These are phyloP conservation scores for Danio aesculapii DNA, from an alignment of 2,797 vertebrate species.

Conservation along the genomic window DNA sequence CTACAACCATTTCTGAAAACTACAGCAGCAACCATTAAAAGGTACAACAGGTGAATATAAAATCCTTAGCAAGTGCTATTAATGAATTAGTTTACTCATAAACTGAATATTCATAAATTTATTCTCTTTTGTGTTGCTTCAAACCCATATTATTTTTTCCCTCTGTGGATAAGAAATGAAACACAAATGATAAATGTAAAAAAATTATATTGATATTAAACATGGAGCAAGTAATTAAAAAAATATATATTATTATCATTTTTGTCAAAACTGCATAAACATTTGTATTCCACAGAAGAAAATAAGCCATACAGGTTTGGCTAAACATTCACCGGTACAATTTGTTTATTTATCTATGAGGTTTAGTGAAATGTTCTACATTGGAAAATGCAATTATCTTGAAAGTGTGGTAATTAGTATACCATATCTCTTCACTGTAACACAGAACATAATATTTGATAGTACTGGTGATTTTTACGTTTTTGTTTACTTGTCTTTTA, in stretches of 20 bases:
- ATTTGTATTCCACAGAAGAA: neutral
- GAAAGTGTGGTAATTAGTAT: conserved; percentile 42
- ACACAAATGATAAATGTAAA: neutral
- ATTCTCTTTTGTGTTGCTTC: neutral
- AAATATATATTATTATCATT: too few relatives aligned
- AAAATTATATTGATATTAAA: too few relatives aligned
- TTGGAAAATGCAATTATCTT: conserved; percentile 65
- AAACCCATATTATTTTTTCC: neutral
- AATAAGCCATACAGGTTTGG: neutral
- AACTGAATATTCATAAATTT: neutral
- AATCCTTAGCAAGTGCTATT: neutral
- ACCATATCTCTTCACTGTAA: conserved; percentile 52
- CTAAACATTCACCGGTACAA: conserved; percentile 58
- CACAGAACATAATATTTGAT: conserved; percentile 51
- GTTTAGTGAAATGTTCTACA: conserved; percentile 43
- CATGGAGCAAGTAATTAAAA: too few relatives aligned
- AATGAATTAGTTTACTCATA: neutral
- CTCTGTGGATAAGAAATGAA: neutral
- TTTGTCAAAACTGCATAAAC: neutral
- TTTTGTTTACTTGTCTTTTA: too few relatives aligned
- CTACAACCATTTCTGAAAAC: neutral
- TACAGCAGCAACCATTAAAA: neutral
- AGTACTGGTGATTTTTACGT: neutral
- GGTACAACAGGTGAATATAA: neutral
- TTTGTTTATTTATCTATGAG: conserved; percentile 62